Evolutionary conservation across 2,797 vertebrate species (phyloP).

Genomic region (Girardinus metallicus): DNA sequence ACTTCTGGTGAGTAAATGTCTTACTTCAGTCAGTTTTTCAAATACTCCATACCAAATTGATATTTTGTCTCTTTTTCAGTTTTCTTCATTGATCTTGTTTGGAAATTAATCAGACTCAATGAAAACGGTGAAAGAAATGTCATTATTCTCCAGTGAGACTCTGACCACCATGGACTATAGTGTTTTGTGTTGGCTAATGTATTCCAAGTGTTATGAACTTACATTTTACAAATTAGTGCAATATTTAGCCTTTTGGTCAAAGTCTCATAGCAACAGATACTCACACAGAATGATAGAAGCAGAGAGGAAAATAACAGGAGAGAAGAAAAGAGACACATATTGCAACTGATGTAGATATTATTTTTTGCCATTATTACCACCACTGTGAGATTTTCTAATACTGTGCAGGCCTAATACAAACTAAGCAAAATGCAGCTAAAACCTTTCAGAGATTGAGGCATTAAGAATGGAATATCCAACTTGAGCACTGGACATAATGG

Average conservation of each 20-base stretch:
- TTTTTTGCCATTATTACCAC: not conserved
- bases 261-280: not conserved
- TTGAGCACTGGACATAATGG: not conserved
- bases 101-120: not conserved
- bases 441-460: not conserved
- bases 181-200: not conserved
- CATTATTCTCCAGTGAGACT: not conserved
- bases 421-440: not conserved
- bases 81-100: not conserved
- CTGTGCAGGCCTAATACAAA: not conserved
- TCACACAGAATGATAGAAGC: not conserved
- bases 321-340: not conserved
- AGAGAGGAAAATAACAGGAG: not conserved
- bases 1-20: not conserved
- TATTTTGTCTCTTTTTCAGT: not conserved
- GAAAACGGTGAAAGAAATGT: not conserved
- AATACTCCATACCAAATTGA: not conserved
- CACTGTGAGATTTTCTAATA: not conserved
- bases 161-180: not conserved
- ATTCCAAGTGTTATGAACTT: not conserved
- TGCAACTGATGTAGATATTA: not conserved
- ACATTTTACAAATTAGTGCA: not conserved
- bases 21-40: not conserved
- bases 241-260: not conserved
- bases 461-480: not conserved